phyloP scores from a whole-genome alignment of 37 sponge, comb jelly and placozoan genomes.

The Trichoplax adhaerens region DNA sequence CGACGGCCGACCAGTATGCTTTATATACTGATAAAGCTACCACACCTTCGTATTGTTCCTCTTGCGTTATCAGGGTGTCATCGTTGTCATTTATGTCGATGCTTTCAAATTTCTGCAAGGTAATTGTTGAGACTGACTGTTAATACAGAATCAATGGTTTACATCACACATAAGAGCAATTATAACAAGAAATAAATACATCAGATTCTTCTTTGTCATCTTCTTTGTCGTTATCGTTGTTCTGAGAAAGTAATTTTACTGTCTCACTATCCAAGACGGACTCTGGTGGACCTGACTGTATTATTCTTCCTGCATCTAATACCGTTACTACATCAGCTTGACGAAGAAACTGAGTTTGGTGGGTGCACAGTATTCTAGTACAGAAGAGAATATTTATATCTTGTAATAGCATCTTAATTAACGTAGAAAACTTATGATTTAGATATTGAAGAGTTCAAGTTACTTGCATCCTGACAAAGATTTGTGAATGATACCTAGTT shows the following conservation, averaged over 20 bases:
- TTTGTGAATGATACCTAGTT: slow-evolving; percentile 29
- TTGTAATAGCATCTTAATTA: neutral
- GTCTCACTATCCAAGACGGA: neutral
- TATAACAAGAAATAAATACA: too few relatives aligned
- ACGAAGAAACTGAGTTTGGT: slow-evolving; percentile 36
- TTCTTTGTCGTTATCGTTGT: neutral
- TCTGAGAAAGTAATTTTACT: slow-evolving; percentile 16
- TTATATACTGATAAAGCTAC: slow-evolving; percentile 64
- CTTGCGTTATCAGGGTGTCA: slow-evolving; percentile 8
- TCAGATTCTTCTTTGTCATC: neutral
- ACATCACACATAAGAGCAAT: too few relatives aligned
- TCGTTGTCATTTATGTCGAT: too few relatives aligned
- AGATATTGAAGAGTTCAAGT: slow-evolving; percentile 27
- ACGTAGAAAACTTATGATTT: slow-evolving; percentile 9
- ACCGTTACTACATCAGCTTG: slow-evolving; percentile 54
- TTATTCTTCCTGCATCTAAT: slow-evolving; percentile 52
- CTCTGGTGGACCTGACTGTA: slow-evolving; percentile 41
- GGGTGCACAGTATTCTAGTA: slow-evolving; percentile 33
- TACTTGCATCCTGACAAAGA: neutral
- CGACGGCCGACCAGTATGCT: slow-evolving; percentile 73
- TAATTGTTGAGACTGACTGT: neutral
- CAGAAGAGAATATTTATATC: neutral
- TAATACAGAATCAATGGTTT: neutral
- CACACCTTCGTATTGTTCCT: slow-evolving; percentile 61
- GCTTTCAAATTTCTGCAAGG: neutral